Conservation (phyloP, 2,797 vertebrate species). For the Melanotaenia maccullochi region DNA sequence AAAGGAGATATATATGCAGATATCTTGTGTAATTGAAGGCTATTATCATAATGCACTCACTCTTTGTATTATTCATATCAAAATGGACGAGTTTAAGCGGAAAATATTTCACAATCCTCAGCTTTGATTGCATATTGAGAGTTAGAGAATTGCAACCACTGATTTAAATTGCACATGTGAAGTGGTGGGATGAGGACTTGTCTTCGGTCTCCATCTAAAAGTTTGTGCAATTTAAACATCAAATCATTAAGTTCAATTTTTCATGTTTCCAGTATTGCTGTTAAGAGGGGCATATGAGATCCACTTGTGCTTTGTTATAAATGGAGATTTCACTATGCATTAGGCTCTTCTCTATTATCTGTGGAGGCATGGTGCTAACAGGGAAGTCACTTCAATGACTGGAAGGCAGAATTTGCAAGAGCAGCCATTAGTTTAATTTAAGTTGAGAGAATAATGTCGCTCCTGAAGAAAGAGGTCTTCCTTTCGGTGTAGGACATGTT, state of each 20-base stretch:
- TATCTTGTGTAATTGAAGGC: slow-evolving; percentile 78
- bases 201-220: slow-evolving; percentile 59
- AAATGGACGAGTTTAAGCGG: slow-evolving; percentile 77
- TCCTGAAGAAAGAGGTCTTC: slow-evolving; percentile 32
- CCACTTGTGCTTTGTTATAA: slow-evolving; percentile 67
- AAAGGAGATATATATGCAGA: slow-evolving; percentile 72
- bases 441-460: slow-evolving; percentile 56
- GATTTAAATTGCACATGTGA: slow-evolving; percentile 76
- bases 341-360: slow-evolving; percentile 44
- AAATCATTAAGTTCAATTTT: slow-evolving; percentile 77
- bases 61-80: slow-evolving; percentile 80
- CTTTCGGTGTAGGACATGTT: slow-evolving; percentile 26
- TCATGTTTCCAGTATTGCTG: slow-evolving; percentile 69
- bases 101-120: slow-evolving; percentile 74
- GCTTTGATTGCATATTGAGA: slow-evolving; percentile 79
- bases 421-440: slow-evolving; percentile 57
- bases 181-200: slow-evolving; percentile 68
- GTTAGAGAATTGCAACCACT: slow-evolving; percentile 66
- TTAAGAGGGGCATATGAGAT: slow-evolving; percentile 70
- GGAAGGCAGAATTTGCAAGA: slow-evolving; percentile 49
- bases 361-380: slow-evolving; percentile 25
- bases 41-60: slow-evolving; percentile 81
- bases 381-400: slow-evolving; percentile 50
- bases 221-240: slow-evolving; percentile 71
- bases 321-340: slow-evolving; percentile 49